Conservation (phyloP, 2,113 vertebrate genomes). For the Centropus bengalensis region DNA sequence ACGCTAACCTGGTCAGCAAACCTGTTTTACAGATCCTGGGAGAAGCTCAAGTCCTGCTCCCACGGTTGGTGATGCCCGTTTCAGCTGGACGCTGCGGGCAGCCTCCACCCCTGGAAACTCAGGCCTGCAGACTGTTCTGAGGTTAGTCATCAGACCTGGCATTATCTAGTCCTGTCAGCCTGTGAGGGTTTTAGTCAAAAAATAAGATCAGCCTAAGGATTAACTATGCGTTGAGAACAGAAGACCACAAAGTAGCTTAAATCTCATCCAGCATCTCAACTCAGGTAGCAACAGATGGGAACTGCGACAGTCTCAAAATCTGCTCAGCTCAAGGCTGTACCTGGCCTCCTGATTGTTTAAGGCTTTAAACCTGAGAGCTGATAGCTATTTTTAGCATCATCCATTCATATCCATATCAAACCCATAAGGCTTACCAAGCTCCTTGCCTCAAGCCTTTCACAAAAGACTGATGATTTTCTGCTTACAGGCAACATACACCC, state of each 20-base stretch:
- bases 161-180: background rate
- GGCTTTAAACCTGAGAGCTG: background rate
- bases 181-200: background rate
- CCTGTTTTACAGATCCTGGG: background rate
- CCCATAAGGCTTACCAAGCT: background rate
- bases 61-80: background rate
- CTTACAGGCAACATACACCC: slow-evolving; percentile 14
- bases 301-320: background rate
- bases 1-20: background rate
- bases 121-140: background rate
- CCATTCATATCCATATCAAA: background rate
- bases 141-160: background rate
- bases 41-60: background rate
- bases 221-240: background rate
- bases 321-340: background rate
- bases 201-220: background rate
- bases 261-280: background rate
- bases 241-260: slow-evolving; percentile 9
- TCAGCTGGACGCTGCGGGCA: background rate
- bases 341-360: background rate
- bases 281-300: slow-evolving; percentile 46
- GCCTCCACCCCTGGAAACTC: background rate
- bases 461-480: background rate
- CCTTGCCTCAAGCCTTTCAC: background rate
- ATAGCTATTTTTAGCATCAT: slow-evolving; percentile 23